Evolutionary conservation across 2,888 invertebrate genomes (phyloP).

Genomic region (Torymus tubicola): DNA sequence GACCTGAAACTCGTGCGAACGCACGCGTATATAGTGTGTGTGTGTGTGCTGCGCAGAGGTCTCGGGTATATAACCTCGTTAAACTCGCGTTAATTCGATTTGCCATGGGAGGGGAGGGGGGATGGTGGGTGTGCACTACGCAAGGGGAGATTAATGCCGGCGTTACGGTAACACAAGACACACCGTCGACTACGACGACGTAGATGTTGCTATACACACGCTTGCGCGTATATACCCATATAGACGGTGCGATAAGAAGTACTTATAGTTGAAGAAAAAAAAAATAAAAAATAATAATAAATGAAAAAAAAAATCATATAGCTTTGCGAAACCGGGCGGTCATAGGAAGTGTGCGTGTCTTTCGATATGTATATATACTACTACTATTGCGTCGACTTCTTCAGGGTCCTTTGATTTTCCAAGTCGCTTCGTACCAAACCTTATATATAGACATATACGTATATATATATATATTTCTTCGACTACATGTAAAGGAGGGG

Average conservation of each 20-base stretch:
- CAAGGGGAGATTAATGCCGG: not conserved
- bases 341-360: not conserved
- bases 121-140: no score
- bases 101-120: no score
- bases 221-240: no score
- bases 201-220: no score
- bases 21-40: no score
- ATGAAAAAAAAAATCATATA: not conserved
- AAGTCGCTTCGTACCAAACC: slow-evolving; percentile 21
- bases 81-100: slow-evolving; percentile 23
- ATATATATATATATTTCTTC: no score
- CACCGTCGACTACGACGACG: no score
- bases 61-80: slow-evolving; percentile 14
- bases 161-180: not conserved
- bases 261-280: not conserved
- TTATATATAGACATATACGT: not conserved
- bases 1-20: not conserved
- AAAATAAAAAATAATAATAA: not conserved
- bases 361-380: no score
- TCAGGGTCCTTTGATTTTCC: slow-evolving; percentile 36
- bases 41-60: no score
- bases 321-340: not conserved
- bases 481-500: no score
- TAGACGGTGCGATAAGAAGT: no score
- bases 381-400: not conserved